Evolutionary conservation across 1,140 invertebrate genomes (phyloP).

Genomic region (Pinna nobilis): DNA sequence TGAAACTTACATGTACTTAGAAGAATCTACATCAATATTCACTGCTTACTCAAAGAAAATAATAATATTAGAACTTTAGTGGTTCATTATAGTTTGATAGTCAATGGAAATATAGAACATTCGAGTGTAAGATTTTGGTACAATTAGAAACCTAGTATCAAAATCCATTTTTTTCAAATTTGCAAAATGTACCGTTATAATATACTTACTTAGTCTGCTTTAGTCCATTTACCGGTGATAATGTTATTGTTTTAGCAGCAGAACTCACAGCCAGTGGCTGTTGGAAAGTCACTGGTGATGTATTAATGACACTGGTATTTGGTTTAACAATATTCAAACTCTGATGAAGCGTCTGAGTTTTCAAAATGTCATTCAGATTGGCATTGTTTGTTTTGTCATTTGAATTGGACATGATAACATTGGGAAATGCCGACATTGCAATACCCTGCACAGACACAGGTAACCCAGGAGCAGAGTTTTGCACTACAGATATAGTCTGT

Average conservation of each 20-base stretch:
- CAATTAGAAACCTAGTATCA: not conserved
- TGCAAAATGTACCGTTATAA: not conserved
- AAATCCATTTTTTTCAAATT: not conserved
- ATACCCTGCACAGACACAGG: conserved; percentile 43
- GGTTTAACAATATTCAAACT: conserved; percentile 52
- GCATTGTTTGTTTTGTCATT: conserved; percentile 46
- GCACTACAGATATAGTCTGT: conserved; percentile 11
- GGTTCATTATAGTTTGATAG: conserved; percentile 15
- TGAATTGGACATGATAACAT: conserved; percentile 47
- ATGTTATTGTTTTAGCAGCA: conserved; percentile 37
- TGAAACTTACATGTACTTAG: too few species aligned
- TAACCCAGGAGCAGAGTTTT: not conserved
- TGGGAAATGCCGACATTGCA: too few species aligned
- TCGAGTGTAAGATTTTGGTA: not conserved
- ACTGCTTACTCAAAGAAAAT: not conserved
- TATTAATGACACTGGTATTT: conserved; percentile 26
- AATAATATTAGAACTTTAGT: not conserved
- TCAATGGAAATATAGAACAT: not conserved
- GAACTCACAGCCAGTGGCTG: conserved; percentile 28
- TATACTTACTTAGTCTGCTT: conserved; percentile 13
- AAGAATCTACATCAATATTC: too few species aligned
- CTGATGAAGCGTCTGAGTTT: conserved; percentile 54
- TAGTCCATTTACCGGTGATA: conserved; percentile 47
- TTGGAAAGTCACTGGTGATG: conserved; percentile 42
- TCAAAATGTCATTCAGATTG: conserved; percentile 47